Conservation (phyloP, 2,113 vertebrate species). For the Sceloporus undulatus region DNA sequence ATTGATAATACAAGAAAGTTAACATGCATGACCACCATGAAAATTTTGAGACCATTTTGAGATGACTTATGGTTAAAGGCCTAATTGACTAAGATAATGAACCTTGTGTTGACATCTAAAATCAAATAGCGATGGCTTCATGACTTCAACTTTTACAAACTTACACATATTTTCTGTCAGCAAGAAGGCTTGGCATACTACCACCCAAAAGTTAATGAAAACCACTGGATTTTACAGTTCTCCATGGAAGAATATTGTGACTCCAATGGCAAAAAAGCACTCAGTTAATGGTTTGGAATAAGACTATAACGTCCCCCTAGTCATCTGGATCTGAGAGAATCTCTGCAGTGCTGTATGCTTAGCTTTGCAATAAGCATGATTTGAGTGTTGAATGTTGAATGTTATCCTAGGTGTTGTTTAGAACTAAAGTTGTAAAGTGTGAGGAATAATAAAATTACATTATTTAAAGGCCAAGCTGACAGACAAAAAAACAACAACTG, state of each 20-base stretch:
- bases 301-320: not conserved
- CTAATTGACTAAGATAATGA: not conserved
- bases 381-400: no score
- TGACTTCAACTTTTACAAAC: not conserved
- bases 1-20: not conserved
- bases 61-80: not conserved
- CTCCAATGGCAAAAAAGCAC: not conserved
- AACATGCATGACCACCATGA: not conserved
- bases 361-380: not conserved
- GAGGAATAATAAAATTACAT: no score
- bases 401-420: no score
- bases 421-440: no score
- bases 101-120: not conserved
- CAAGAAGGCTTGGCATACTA: not conserved
- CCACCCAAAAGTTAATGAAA: not conserved
- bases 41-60: not conserved
- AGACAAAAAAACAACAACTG: no score
- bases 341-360: conserved; percentile 10
- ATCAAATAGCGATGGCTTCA: not conserved
- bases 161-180: not conserved
- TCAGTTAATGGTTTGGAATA: conserved; percentile 5
- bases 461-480: no score
- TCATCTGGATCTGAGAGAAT: not conserved
- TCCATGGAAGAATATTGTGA: not conserved
- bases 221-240: not conserved